Evolutionary conservation across 2,797 vertebrate genomes (phyloP), one percentile per base, ranked within the genome.

Genomic region (Acridotheres tristis): DNA sequence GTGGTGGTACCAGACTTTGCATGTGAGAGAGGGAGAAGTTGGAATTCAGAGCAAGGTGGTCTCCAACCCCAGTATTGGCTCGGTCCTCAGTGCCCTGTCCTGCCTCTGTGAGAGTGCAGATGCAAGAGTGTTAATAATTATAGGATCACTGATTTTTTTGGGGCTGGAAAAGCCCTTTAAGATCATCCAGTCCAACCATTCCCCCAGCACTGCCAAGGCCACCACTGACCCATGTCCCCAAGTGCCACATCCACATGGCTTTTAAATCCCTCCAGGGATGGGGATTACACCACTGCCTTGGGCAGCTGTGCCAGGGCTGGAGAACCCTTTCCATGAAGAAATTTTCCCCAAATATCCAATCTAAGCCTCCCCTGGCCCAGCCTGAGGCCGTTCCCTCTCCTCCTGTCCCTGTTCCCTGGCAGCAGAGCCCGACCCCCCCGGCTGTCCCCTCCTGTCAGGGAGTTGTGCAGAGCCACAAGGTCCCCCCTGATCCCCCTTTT

Each of bases 221-320:
- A 53, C 34, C 34, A 34, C 34, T 34, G 34, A 34, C 16, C 62
- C 48, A 0, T 6, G 26, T 25, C 48, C 20, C 40, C 10, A 5
- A 7, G 53, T 9, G 1, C 43, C 83, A 30, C 66, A n/a, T 13
- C 51, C 29, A 13, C 51, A 13, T 0, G 0, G 27, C 3, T 73
- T 48, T 13, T 15, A 9, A 48, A 59, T 4, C 13, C n/a, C 4
- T 16, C 7, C 7, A 21, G 42, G 21, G 27, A 7, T 19, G 15
- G 32, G 2, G 6, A 53, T 3, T 53, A 9, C 4, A 32, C 0
- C 40, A 2, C 59, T 47, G 20, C 16, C 11, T 45, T 32, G 30
- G 26, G 16, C 50, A 76, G 21, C 76, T 80, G 40, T 36, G 34
- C 62, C 48, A 48, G 19, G 32, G 32, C 9, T 62, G 38, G 14